These are phyloP conservation scores for Arctia plantaginis DNA, from an alignment of 2,888 invertebrate genomes.

Conservation along the genomic window DNA sequence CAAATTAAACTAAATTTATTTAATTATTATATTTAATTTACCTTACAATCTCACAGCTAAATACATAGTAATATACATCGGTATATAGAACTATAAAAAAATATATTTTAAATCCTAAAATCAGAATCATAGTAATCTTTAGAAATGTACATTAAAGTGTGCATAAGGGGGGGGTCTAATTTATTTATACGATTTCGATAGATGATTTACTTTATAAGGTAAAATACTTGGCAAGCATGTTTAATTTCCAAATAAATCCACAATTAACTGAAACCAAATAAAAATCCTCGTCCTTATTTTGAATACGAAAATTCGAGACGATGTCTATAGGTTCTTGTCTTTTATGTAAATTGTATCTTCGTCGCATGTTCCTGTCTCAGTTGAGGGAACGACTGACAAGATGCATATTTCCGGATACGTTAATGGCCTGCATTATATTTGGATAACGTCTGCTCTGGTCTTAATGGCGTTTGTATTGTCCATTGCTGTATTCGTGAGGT, in stretches of 20 bases:
- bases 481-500: constrained; percentile 29
- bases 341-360: constrained; percentile 55
- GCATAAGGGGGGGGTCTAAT: too few relatives aligned
- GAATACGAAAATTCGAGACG: constrained; percentile 25
- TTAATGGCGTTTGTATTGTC: constrained; percentile 36
- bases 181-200: too few relatives aligned
- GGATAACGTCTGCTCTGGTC: constrained; percentile 41
- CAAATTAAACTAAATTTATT: not conserved
- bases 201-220: too few relatives aligned
- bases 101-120: too few relatives aligned
- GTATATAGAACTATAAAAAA: too few relatives aligned
- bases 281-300: not conserved
- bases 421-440: constrained; percentile 73
- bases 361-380: constrained; percentile 45
- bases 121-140: too few relatives aligned
- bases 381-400: constrained; percentile 54
- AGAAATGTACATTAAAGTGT: too few relatives aligned
- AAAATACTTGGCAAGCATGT: too few relatives aligned
- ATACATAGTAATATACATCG: too few relatives aligned
- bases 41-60: too few relatives aligned
- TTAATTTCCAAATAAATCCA: too few relatives aligned
- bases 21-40: not conserved
- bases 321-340: constrained; percentile 41
- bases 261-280: too few relatives aligned
- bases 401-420: constrained; percentile 65